Evolutionary conservation across 2,113 vertebrate species (phyloP).

Genomic region (Cettia cetti): DNA sequence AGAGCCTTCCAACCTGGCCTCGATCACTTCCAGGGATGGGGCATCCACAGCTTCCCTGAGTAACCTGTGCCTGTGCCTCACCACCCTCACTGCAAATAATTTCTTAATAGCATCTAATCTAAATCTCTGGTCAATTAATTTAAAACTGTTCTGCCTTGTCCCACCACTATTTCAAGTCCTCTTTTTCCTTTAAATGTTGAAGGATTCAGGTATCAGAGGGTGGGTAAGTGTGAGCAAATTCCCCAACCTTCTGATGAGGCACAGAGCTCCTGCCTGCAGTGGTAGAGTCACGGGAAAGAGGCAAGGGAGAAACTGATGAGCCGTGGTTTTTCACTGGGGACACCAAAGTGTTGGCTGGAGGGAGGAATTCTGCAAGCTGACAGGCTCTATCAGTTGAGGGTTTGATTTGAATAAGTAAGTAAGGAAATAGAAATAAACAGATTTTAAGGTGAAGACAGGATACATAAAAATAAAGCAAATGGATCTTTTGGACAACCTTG

Average conservation of each 20-base stretch:
- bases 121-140: neutral
- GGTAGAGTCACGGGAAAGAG: neutral
- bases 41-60: neutral
- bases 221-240: neutral
- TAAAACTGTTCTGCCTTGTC: neutral
- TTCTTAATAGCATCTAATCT: neutral
- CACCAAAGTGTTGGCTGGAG: neutral
- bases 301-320: neutral
- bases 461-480: neutral
- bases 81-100: neutral
- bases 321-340: fast-evolving
- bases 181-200: neutral
- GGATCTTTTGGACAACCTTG: neutral
- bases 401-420: neutral
- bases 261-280: neutral
- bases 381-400: neutral
- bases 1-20: neutral
- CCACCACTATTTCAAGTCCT: neutral
- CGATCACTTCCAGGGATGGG: neutral
- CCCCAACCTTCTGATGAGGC: neutral
- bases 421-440: neutral
- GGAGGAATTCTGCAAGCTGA: neutral
- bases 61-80: neutral
- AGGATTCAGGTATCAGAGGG: neutral
- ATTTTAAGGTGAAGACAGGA: neutral